Conservation (phyloP, 2,113 vertebrate species). For the Struthidea cinerea region DNA sequence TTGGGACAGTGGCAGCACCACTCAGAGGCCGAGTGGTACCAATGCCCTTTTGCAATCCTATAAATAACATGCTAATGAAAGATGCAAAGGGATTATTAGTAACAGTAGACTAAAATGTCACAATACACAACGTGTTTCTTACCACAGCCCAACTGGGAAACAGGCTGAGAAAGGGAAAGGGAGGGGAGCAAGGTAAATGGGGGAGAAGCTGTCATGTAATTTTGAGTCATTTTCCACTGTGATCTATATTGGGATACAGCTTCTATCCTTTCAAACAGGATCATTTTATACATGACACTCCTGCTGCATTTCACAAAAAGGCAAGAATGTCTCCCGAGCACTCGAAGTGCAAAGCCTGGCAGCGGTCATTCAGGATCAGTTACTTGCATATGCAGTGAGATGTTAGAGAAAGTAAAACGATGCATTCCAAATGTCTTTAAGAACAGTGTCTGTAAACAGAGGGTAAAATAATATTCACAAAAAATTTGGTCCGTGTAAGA, state of each 20-base stretch:
- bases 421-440: conserved; percentile 28
- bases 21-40: neutral
- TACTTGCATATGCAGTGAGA: neutral
- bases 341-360: conserved; percentile 40
- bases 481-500: conserved; percentile 33
- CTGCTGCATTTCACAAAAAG: conserved; percentile 26
- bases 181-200: neutral
- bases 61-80: conserved; percentile 62
- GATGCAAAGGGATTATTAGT: conserved; percentile 34
- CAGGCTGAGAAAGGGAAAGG: neutral
- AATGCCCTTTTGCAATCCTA: conserved; percentile 35
- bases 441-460: conserved; percentile 34
- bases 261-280: conserved; percentile 32
- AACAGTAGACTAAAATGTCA: conserved; percentile 46
- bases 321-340: neutral
- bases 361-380: neutral
- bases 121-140: neutral
- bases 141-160: neutral
- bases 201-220: conserved; percentile 14
- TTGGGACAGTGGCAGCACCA: neutral
- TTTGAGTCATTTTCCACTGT: conserved; percentile 66
- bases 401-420: conserved; percentile 53
- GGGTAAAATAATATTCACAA: conserved; percentile 34
- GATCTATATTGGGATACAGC: conserved; percentile 40
- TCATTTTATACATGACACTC: conserved; percentile 48